A percentile compares a stretch with the other conserved stretches of the same genome.
Evolutionary conservation across 2,113 vertebrate genomes (phyloP).

Genomic region (Astur gentilis): DNA sequence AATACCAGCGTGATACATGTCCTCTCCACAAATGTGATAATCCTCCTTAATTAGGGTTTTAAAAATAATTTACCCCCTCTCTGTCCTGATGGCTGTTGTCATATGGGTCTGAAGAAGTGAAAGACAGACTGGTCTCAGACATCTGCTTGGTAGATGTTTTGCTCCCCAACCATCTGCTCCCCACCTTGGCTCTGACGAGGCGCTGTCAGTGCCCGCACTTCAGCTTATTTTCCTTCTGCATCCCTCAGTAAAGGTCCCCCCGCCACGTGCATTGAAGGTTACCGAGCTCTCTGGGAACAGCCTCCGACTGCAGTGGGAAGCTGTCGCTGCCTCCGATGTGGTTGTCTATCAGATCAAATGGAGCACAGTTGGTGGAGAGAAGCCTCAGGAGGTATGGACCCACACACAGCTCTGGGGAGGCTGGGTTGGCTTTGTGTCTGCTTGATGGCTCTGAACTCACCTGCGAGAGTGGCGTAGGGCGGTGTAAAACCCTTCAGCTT

Average conservation of each 20-base stretch:
- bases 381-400: constrained; percentile 80
- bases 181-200: background rate
- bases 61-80: background rate
- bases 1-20: fast-evolving
- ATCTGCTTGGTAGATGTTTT: background rate
- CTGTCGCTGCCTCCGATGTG: constrained; percentile 79
- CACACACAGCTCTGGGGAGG: background rate
- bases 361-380: constrained; percentile 83
- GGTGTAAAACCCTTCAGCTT: background rate
- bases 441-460: background rate
- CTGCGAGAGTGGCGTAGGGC: background rate
- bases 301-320: constrained; percentile 82
- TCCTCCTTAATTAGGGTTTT: constrained; percentile 24
- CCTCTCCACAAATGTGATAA: background rate
- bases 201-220: background rate
- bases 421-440: background rate
- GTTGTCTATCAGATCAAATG: constrained; percentile 91
- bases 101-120: background rate
- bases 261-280: constrained; percentile 80
- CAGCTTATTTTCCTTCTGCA: background rate
- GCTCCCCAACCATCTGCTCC: constrained; percentile 19
- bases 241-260: constrained; percentile 83
- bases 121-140: background rate
- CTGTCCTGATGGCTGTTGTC: background rate
- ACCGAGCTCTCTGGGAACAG: constrained; percentile 79